Evolutionary conservation across 2,888 invertebrate genomes (phyloP).

Genomic region (Encarsia formosa): DNA sequence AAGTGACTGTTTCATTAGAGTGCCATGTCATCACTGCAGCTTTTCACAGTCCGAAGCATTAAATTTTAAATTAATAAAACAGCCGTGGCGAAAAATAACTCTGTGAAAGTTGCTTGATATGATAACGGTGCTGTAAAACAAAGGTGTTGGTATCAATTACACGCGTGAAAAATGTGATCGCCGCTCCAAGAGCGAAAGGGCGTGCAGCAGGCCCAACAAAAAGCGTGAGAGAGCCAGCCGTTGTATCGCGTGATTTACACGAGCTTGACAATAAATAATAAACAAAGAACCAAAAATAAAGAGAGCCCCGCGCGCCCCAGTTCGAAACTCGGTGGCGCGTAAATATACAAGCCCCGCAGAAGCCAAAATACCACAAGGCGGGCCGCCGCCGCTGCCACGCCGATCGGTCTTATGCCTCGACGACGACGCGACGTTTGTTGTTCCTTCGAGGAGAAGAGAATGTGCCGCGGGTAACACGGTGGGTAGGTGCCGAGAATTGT

Average conservation of each 20-base stretch:
- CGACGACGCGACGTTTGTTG: constrained; percentile 33
- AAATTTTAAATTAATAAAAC: too few species aligned
- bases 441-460: constrained; percentile 30
- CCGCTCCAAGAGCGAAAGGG: too few species aligned
- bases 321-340: constrained; percentile 9
- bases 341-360: constrained; percentile 23
- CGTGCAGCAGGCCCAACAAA: too few species aligned
- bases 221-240: too few species aligned
- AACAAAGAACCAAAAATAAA: constrained; percentile 20
- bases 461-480: constrained; percentile 12
- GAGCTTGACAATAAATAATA: constrained; percentile 24
- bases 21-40: too few species aligned
- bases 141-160: too few species aligned
- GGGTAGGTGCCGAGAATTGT: constrained; percentile 15
- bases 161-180: too few species aligned
- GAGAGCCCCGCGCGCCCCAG: not conserved
- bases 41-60: too few species aligned
- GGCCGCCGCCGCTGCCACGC: constrained; percentile 12
- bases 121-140: too few species aligned
- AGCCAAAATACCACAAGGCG: constrained; percentile 32
- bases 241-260: constrained; percentile 21
- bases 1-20: too few species aligned
- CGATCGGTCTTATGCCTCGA: constrained; percentile 31
- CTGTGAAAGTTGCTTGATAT: too few species aligned
- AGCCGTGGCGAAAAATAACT: too few species aligned